A percentile compares a stretch with the other conserved stretches of the same genome.
Conservation (phyloP, 1,140 invertebrate genomes). For the Bombus consobrinus region DNA sequence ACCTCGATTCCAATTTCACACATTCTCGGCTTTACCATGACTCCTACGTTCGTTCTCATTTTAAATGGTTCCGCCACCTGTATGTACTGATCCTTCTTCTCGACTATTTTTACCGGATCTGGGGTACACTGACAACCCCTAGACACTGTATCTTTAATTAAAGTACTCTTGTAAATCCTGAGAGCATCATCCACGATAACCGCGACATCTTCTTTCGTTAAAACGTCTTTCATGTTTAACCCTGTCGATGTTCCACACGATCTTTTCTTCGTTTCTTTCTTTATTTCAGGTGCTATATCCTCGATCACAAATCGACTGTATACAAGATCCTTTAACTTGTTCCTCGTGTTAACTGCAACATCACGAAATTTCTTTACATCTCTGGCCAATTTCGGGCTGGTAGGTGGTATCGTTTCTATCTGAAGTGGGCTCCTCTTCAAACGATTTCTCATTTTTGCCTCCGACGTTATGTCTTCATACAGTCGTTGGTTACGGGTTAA, state of each 20-base stretch:
- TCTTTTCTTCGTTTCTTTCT: slow-evolving; percentile 45
- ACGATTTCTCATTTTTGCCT: slow-evolving; percentile 39
- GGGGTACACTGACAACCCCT: slow-evolving; percentile 57
- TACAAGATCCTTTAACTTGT: slow-evolving; percentile 51
- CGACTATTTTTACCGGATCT: not conserved
- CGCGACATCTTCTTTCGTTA: slow-evolving; percentile 67
- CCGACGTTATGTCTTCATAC: slow-evolving; percentile 48
- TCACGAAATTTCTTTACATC: slow-evolving; percentile 54
- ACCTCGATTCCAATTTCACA: slow-evolving; percentile 75
- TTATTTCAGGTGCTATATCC: slow-evolving; percentile 63
- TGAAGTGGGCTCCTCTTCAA: slow-evolving; percentile 51
- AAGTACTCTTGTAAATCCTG: slow-evolving; percentile 63
- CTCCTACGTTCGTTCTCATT: slow-evolving; percentile 76
- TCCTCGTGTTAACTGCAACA: slow-evolving; percentile 59
- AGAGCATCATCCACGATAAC: slow-evolving; percentile 70
- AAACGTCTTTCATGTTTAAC: slow-evolving; percentile 69
- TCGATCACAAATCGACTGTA: slow-evolving; percentile 55
- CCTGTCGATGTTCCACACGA: slow-evolving; percentile 65
- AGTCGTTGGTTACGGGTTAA: slow-evolving; percentile 40
- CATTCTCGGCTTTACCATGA: slow-evolving; percentile 77
- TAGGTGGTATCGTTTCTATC: slow-evolving; percentile 58
- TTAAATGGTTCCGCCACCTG: slow-evolving; percentile 77
- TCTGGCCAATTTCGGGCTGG: slow-evolving; percentile 19
- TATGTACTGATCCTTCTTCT: slow-evolving; percentile 73
- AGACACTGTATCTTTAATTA: slow-evolving; percentile 60